phyloP scores from a whole-genome alignment of 2,797 vertebrate species.

The Enteromius trimaculatus region DNA sequence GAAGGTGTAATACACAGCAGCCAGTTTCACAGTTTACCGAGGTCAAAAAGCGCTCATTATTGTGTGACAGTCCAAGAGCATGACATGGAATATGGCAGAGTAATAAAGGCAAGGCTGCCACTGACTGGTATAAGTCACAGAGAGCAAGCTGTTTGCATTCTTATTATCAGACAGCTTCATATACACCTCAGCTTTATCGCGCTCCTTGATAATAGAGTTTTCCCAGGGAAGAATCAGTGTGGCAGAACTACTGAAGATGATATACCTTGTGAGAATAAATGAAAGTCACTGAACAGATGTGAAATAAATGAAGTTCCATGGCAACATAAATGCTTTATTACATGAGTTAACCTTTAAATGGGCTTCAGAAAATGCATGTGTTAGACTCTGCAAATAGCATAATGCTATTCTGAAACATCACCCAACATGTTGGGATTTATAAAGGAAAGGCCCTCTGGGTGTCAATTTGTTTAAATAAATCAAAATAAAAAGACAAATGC shows the following conservation, averaged over 20 bases:
- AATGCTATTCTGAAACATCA: constrained; percentile 3
- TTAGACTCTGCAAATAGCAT: not conserved
- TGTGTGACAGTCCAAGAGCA: constrained; percentile 4
- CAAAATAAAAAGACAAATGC: constrained; percentile 66
- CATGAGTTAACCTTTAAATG: constrained; percentile 25
- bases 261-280: constrained; percentile 25
- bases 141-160: constrained; percentile 37
- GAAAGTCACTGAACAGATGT: constrained; percentile 21
- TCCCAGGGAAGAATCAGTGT: constrained; percentile 7
- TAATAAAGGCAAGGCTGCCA: constrained; percentile 40
- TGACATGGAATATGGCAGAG: not conserved
- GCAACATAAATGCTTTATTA: constrained; percentile 19
- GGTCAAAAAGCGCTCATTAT: constrained; percentile 33
- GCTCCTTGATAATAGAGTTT: constrained; percentile 3
- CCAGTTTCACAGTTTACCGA: not conserved
- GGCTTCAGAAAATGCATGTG: constrained; percentile 8
- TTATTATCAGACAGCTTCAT: constrained; percentile 38
- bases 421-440: constrained; percentile 8
- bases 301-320: constrained; percentile 20
- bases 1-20: not conserved
- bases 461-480: constrained; percentile 63
- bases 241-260: constrained; percentile 6
- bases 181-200: constrained; percentile 20
- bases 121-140: not conserved
- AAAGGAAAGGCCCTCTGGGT: constrained; percentile 60